A percentile compares a stretch with the other conserved stretches of the same genome.
These are phyloP conservation scores for Heliconius hortense DNA, from an alignment of 2,888 invertebrate genomes.

Conservation along the genomic window DNA sequence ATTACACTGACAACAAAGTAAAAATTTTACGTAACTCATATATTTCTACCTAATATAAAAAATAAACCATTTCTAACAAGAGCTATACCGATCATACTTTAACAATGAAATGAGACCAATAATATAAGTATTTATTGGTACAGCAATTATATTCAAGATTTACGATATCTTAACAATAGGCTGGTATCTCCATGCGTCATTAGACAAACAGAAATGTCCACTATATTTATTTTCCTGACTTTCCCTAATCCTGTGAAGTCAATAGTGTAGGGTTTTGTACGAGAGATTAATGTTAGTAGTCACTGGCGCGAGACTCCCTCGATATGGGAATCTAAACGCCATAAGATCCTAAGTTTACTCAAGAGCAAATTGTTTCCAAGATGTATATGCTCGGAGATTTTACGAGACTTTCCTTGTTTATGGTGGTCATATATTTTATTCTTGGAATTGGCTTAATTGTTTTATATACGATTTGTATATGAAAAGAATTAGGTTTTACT, in stretches of 20 bases:
- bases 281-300: slow-evolving; percentile 46
- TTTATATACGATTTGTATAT: neutral
- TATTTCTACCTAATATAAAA: neutral
- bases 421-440: slow-evolving; percentile 17
- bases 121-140: neutral
- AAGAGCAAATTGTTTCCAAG: slow-evolving; percentile 29
- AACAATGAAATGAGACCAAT: neutral
- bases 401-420: slow-evolving; percentile 20
- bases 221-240: slow-evolving; percentile 42
- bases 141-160: slow-evolving; percentile 32
- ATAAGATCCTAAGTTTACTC: slow-evolving; percentile 25
- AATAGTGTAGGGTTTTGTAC: slow-evolving; percentile 43
- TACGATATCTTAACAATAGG: slow-evolving; percentile 39
- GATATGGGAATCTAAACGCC: slow-evolving; percentile 31
- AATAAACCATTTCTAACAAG: neutral
- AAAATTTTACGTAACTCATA: neutral
- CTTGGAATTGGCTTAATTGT: neutral
- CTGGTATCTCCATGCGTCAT: slow-evolving; percentile 45
- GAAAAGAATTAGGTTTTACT: neutral
- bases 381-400: slow-evolving; percentile 21
- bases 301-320: slow-evolving; percentile 38
- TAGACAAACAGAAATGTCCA: slow-evolving; percentile 42
- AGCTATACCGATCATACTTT: neutral
- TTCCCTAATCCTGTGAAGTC: slow-evolving; percentile 24
- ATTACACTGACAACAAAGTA: neutral